Evolutionary conservation across 2,888 invertebrate genomes (phyloP), one percentile per base, ranked within the genome.

Genomic region (Lysandra bellargus): DNA sequence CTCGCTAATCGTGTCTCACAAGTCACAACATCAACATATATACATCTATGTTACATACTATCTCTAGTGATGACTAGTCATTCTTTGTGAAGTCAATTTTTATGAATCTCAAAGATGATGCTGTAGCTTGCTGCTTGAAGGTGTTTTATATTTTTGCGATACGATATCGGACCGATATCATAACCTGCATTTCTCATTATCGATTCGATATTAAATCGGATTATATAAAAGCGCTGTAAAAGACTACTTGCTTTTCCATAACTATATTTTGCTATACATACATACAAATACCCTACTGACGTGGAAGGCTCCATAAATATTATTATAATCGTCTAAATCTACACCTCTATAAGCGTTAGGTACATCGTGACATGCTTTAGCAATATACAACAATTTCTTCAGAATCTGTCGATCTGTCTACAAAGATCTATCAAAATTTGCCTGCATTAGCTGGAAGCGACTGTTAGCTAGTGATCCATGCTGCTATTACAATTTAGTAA

Each of bases 21-120:
- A 74, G 44, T 74, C 74, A 74, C 40, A 75, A 75, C 74, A 49
- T 75, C 74, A 75, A 75, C 49, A 75, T 75, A 37, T 37, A 74
- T 6, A 44, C 33, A 30, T 30, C 69, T 69, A 69, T 69, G 33
- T 64, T 74, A 74, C 40, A 44, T 75, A 49, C n/a, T 75, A 75
- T 69, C 23, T 23, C 44, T 75, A 75, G 44, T 49, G 74, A 75
- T 33, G 14, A 33, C 69, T 69, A 69, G 69, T 69, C 69, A 33
- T 14, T 14, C 69, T 69, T 69, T 69, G 23, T 33, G 33, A 69
- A 69, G 69, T 69, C 4, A 9, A 30, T 69, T 69, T 69, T 1
- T 14, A 61, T 4, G 17, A 61, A 61, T 61, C 6, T 23, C 60
- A 61, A 17, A 61, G 23, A 61, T 2, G 60, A 17, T 60, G 0